phyloP scores from a whole-genome alignment of 2,113 vertebrate genomes.

The Carassius auratus region DNA sequence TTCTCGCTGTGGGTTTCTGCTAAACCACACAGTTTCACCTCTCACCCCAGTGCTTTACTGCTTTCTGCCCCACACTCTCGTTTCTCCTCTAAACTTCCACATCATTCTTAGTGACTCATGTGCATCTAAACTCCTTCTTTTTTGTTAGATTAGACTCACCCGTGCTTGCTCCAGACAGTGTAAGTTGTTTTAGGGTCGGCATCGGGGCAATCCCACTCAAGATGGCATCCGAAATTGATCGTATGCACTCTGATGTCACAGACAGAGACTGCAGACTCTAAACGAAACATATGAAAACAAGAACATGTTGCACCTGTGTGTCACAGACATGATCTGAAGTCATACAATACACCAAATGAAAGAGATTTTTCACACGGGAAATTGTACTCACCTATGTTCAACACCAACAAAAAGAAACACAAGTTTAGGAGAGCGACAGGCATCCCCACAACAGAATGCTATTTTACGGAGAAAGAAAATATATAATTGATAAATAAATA shows the following conservation, averaged over 20 bases:
- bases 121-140: neutral
- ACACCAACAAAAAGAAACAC: neutral
- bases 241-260: constrained; percentile 66
- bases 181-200: constrained; percentile 67
- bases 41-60: neutral
- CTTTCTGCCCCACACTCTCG: neutral
- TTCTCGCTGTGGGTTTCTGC: constrained; percentile 22
- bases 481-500: constrained; percentile 27
- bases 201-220: constrained; percentile 72
- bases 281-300: constrained; percentile 53
- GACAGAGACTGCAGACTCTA: constrained; percentile 65
- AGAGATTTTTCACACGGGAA: neutral
- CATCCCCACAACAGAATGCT: constrained; percentile 28
- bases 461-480: neutral
- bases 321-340: constrained; percentile 48
- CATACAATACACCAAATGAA: neutral
- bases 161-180: constrained; percentile 71
- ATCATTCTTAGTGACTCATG: neutral
- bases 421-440: neutral
- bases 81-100: neutral
- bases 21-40: constrained; percentile 45
- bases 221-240: constrained; percentile 70
- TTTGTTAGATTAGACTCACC: constrained; percentile 60
- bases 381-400: constrained; percentile 39
- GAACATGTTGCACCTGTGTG: constrained; percentile 22